Evolutionary conservation across 2,113 vertebrate species (phyloP).

Genomic region (Nothoprocta perdicaria): DNA sequence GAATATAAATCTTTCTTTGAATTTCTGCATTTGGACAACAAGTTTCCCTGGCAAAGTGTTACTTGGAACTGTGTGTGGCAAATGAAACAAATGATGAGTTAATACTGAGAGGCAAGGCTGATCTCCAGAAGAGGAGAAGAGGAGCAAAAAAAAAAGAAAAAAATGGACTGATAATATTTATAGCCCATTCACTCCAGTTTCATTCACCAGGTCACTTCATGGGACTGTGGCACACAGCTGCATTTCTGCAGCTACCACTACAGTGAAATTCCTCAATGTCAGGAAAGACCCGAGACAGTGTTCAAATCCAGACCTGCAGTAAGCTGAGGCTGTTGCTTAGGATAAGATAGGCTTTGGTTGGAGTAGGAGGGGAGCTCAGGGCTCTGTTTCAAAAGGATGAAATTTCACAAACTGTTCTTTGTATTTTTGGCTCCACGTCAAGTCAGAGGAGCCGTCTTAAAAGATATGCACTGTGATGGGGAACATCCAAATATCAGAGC

Average conservation of each 20-base stretch:
- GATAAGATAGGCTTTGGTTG: slow-evolving; percentile 15
- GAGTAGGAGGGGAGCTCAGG: slow-evolving; percentile 13
- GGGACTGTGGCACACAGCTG: not conserved
- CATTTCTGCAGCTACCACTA: not conserved
- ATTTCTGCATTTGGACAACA: not conserved
- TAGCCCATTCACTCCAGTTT: not conserved
- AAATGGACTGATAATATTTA: not conserved
- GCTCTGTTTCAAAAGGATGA: not conserved
- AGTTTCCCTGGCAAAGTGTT: not conserved
- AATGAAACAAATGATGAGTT: not conserved
- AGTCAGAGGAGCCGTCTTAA: not conserved
- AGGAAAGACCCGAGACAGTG: not conserved
- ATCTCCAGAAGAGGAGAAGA: not conserved
- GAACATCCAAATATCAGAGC: not conserved
- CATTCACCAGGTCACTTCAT: not conserved
- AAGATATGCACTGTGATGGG: not conserved
- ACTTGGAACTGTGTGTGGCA: not conserved
- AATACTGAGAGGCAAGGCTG: not conserved
- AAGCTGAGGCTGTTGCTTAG: not conserved
- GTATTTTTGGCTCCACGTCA: not conserved
- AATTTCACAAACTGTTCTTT: slow-evolving; percentile 13
- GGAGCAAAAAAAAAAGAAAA: no score
- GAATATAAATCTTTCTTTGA: not conserved
- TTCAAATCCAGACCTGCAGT: not conserved
- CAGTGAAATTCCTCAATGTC: not conserved